Evolutionary conservation across 2,797 vertebrate species (phyloP), one percentile per base, ranked within the genome.

Genomic region (Botia almorhae): DNA sequence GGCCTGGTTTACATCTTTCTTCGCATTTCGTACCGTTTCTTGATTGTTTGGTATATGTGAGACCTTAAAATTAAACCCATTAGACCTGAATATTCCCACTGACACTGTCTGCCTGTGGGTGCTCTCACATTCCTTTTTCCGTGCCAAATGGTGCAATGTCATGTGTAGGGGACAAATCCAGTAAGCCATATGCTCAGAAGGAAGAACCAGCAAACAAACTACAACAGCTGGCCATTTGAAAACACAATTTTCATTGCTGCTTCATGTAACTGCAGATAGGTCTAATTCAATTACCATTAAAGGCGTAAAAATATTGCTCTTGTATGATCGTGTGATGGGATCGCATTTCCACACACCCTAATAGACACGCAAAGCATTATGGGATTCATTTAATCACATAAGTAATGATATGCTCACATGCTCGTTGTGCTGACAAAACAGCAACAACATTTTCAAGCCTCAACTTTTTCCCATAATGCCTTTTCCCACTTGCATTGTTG

Each of bases 81-180:
- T 70, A 65, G 76, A 76, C 65, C 55, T 60, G 72, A 74, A 68
- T 64, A 50, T 76, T 82, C 69, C 80, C 73, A 72, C 81, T 68
- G 64, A 77, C 76, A 69, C 53, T 67, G 39, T 69, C 48, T 82
- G 78, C 71, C 80, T 83, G 75, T 79, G 73, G 78, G 69, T 75
- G 68, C 69, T 83, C 19, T 26, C 51, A 81, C 78, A 82, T 53
- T 46, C n/a, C n/a, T n/a, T n/a, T n/a, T n/a, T n/a, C 84, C 80
- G 85, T 83, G 76, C 70, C 83, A 85, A 83, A 79, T 84, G 73
- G 74, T 89, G 85, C 85, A 89, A 87, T 85, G 87, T 89, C 86
- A 88, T 82, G 83, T 81, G 56, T 80, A 83, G 82, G 84, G 82
- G 84, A 84, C 68, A 80, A 84, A 88, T 81, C 63, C 82, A 80